phyloP scores from a whole-genome alignment of 2,888 invertebrate species.

The Flabesymbios commensalis region DNA sequence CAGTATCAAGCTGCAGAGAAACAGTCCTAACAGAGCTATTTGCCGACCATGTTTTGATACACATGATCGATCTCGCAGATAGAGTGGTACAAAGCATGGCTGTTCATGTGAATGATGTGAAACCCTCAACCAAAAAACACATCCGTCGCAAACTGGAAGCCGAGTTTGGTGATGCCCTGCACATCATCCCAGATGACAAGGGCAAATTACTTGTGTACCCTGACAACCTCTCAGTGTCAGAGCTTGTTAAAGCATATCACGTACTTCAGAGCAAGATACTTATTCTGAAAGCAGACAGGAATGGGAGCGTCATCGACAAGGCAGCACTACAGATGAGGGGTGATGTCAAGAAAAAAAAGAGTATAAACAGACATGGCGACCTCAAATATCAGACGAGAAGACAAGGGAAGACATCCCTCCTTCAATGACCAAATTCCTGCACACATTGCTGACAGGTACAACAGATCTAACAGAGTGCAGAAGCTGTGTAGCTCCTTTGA shows the following conservation, averaged over 20 bases:
- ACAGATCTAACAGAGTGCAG: background rate
- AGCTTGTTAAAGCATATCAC: background rate
- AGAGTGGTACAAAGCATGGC: no score
- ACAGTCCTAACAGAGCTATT: no score
- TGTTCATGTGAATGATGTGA: slow-evolving; percentile 1
- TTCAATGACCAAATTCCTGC: no score
- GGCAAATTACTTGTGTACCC: slow-evolving; percentile 3
- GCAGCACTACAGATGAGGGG: background rate
- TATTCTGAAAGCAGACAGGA: slow-evolving; percentile 11
- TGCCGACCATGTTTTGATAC: no score
- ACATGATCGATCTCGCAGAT: no score
- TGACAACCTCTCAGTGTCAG: background rate
- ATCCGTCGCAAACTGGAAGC: slow-evolving; percentile 12
- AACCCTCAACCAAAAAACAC: slow-evolving; percentile 12
- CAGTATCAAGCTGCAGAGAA: no score
- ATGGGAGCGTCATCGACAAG: slow-evolving; percentile 11
- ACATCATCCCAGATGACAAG: slow-evolving; percentile 2
- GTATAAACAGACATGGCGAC: slow-evolving; percentile 34
- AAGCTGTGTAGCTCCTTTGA: background rate
- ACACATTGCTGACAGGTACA: no score
- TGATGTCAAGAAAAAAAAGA: background rate
- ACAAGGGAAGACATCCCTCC: no score
- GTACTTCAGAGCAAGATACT: slow-evolving; percentile 5
- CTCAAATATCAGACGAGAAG: slow-evolving; percentile 8
- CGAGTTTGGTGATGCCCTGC: background rate